Conservation (phyloP, 2,113 vertebrate genomes). For the Panthera tigris region DNA sequence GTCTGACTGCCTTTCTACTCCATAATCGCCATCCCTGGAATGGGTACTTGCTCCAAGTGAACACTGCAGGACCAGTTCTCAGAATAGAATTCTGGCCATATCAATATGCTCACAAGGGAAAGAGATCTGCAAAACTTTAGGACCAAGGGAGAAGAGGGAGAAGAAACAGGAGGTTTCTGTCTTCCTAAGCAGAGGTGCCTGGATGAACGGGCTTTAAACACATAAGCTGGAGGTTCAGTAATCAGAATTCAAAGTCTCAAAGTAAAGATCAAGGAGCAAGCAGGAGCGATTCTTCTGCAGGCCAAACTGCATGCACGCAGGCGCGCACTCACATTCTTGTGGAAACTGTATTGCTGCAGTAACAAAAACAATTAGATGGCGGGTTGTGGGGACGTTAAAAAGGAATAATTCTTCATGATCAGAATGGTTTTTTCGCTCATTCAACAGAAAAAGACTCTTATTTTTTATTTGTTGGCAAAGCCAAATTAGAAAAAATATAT, state of each 20-base stretch:
- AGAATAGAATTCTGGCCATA: slow-evolving; percentile 40
- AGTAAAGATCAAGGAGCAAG: background rate
- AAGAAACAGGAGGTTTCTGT: background rate
- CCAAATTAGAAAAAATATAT: slow-evolving; percentile 81
- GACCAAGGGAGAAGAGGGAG: background rate
- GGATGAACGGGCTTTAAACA: background rate
- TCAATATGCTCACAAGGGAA: slow-evolving; percentile 18
- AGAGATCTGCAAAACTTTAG: background rate
- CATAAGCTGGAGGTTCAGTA: background rate
- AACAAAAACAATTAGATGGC: slow-evolving; percentile 78
- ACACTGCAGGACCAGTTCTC: slow-evolving; percentile 2
- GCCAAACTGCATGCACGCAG: background rate
- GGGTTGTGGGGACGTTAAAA: slow-evolving; percentile 61
- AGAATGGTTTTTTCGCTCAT: slow-evolving; percentile 77
- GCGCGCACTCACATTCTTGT: background rate
- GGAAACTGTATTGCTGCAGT: slow-evolving; percentile 67
- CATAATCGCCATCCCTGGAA: slow-evolving; percentile 44
- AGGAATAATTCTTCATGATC: slow-evolving; percentile 79
- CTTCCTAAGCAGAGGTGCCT: background rate
- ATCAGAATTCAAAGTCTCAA: slow-evolving; percentile 9
- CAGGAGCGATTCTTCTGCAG: background rate
- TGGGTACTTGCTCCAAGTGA: slow-evolving; percentile 20
- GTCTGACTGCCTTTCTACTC: slow-evolving; percentile 67
- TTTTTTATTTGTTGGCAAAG: slow-evolving; percentile 83
- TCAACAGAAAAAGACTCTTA: slow-evolving; percentile 79